phyloP scores from a whole-genome alignment of 1,140 invertebrate species.

The Amphibalanus amphitrite region DNA sequence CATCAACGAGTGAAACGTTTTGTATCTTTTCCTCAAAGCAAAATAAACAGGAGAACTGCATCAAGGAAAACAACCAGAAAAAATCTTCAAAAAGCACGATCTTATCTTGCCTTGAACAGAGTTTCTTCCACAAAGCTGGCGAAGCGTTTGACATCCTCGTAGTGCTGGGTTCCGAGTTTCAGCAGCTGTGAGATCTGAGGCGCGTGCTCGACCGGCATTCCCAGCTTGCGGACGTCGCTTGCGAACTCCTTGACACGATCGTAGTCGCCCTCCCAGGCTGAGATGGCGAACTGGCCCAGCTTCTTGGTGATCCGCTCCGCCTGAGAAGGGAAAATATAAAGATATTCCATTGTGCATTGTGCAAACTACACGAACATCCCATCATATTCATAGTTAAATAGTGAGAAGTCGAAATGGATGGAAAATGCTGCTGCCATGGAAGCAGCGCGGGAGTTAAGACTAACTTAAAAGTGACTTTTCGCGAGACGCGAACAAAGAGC shows the following conservation, averaged over 20 bases:
- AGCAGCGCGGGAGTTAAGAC: too few relatives aligned
- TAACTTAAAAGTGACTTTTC: too few relatives aligned
- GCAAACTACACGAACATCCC: too few relatives aligned
- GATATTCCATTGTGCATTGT: too few relatives aligned
- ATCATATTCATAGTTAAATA: too few relatives aligned
- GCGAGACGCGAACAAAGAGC: too few relatives aligned
- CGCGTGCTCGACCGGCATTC: conserved; percentile 90
- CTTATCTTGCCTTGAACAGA: neutral
- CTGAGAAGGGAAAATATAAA: neutral
- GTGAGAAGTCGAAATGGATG: too few relatives aligned
- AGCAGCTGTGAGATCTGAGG: conserved; percentile 90
- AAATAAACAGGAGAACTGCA: too few relatives aligned
- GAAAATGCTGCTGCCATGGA: too few relatives aligned
- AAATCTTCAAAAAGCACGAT: neutral
- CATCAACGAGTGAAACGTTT: too few relatives aligned
- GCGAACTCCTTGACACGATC: conserved; percentile 82
- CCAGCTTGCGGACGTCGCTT: conserved; percentile 77
- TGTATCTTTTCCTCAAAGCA: too few relatives aligned
- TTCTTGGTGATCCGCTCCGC: conserved; percentile 77
- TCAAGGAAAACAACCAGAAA: conserved; percentile 12
- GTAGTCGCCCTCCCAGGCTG: conserved; percentile 83
- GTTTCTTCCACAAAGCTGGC: conserved; percentile 71
- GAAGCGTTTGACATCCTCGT: conserved; percentile 81
- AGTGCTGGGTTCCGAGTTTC: conserved; percentile 80
- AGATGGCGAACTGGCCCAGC: conserved; percentile 80